A percentile compares a stretch with the other conserved stretches of the same genome.
Evolutionary conservation across 2,797 vertebrate species (phyloP).

Genomic region (Harpagifer antarcticus): DNA sequence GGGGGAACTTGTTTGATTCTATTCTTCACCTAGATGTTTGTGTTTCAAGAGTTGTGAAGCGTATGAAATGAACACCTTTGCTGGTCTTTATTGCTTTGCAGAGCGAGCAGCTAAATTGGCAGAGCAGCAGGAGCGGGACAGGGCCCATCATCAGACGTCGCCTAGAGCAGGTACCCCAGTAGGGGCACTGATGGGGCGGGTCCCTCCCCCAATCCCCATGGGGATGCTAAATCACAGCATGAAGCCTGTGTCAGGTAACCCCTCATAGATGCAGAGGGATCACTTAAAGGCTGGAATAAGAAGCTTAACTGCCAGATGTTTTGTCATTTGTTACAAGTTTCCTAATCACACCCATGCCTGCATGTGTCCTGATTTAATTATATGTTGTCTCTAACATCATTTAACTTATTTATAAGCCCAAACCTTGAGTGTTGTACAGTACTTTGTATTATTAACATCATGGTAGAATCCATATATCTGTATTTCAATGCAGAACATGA

Average conservation of each 20-base stretch:
- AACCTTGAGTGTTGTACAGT: slow-evolving; percentile 38
- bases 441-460: neutral
- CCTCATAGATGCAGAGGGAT: slow-evolving; percentile 81
- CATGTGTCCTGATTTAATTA: slow-evolving; percentile 29
- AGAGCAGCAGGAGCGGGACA: slow-evolving; percentile 99
- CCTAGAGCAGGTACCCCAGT: slow-evolving; percentile 98
- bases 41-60: too few species aligned
- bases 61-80: neutral
- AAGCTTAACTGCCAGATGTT: slow-evolving; percentile 82
- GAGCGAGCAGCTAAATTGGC: slow-evolving; percentile 99
- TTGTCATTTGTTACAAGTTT: slow-evolving; percentile 40
- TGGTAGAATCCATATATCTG: neutral
- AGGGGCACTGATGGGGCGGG: slow-evolving; percentile 97
- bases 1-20: slow-evolving; percentile 39
- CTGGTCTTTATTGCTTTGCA: slow-evolving; percentile 74
- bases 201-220: slow-evolving; percentile 97
- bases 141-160: slow-evolving; percentile 93
- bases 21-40: neutral
- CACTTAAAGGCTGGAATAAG: slow-evolving; percentile 76
- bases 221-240: slow-evolving; percentile 98
- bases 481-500: slow-evolving; percentile 9
- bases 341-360: slow-evolving; percentile 30
- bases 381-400: slow-evolving; percentile 25
- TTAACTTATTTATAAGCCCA: slow-evolving; percentile 21
- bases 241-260: slow-evolving; percentile 98